Conservation (phyloP, 1,140 invertebrate genomes). For the Panulirus ornatus region DNA sequence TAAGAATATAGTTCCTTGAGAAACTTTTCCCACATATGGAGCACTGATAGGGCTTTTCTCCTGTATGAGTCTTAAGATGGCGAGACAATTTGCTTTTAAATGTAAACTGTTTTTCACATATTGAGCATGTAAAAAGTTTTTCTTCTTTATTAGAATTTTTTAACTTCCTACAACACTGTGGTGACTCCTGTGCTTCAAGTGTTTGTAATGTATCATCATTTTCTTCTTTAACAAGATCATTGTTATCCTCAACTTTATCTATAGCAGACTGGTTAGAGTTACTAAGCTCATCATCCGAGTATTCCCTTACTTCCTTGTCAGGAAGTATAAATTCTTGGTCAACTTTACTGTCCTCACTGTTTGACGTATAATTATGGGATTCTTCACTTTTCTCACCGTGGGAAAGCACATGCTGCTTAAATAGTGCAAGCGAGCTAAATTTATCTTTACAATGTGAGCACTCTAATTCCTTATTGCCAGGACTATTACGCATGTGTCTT, state of each 20-base stretch:
- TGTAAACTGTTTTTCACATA: not conserved
- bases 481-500: not conserved
- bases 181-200: too few relatives aligned
- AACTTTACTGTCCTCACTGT: not conserved
- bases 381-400: not conserved
- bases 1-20: not conserved
- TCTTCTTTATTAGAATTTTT: not conserved
- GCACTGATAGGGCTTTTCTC: not conserved
- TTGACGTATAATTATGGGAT: not conserved
- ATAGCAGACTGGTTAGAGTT: too few relatives aligned
- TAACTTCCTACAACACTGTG: not conserved
- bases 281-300: too few relatives aligned
- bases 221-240: too few relatives aligned
- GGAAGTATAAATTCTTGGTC: not conserved
- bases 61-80: not conserved
- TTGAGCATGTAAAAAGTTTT: not conserved
- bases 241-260: too few relatives aligned
- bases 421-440: not conserved
- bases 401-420: not conserved
- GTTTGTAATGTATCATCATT: too few relatives aligned
- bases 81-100: not conserved
- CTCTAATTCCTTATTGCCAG: not conserved
- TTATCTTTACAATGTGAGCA: not conserved
- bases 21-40: not conserved
- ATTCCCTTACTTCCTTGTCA: too few relatives aligned